Evolutionary conservation across 2,113 vertebrate genomes (phyloP).

Genomic region (Callithrix jacchus): DNA sequence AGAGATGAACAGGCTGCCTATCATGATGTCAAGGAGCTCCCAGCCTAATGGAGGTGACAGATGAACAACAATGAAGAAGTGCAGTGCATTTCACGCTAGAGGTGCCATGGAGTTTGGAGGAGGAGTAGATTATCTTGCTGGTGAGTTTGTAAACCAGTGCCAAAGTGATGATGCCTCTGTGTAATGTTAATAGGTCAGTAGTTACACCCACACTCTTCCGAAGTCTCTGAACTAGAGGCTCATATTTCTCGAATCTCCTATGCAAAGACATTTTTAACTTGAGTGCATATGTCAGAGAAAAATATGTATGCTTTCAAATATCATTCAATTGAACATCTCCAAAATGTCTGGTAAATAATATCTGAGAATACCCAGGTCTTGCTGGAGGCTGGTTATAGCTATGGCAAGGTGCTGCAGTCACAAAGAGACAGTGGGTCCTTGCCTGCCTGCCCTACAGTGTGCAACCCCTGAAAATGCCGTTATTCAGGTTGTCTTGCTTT

Average conservation of each 20-base stretch:
- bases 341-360: background rate
- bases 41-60: background rate
- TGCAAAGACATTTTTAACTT: background rate
- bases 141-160: background rate
- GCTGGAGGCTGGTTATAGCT: background rate
- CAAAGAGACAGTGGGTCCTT: background rate
- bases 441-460: background rate
- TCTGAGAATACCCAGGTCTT: background rate
- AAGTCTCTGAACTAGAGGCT: background rate
- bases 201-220: background rate
- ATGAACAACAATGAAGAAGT: background rate
- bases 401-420: background rate
- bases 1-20: background rate
- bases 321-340: background rate
- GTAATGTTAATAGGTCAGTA: background rate
- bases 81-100: background rate
- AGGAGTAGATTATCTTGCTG: background rate
- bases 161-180: background rate
- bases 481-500: background rate
- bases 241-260: background rate
- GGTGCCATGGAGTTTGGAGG: background rate
- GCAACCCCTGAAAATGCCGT: background rate
- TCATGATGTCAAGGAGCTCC: background rate
- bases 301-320: background rate
- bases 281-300: background rate